Conservation (phyloP, 35 echinoderm and acorn worm species). For the Stichopus chloronotus region DNA sequence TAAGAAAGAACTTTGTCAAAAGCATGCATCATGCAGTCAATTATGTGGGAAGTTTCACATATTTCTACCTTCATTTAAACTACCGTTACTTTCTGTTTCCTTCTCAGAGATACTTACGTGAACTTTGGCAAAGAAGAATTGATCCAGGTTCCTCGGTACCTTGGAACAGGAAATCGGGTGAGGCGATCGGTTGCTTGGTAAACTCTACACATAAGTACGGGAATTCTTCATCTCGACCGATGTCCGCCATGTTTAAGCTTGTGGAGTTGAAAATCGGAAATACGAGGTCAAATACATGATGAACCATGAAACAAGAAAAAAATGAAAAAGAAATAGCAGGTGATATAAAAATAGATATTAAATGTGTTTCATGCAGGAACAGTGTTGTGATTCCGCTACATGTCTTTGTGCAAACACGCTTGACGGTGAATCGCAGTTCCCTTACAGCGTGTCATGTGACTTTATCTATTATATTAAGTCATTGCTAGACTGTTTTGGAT, state of each 20-base stretch:
- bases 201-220: slow-evolving; percentile 46
- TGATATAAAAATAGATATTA: too few species aligned
- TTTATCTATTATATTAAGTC: too few species aligned
- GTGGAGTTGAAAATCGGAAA: neutral
- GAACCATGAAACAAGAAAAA: neutral
- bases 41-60: neutral
- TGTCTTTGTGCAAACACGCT: too few species aligned
- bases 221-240: neutral
- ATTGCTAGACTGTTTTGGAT: too few species aligned
- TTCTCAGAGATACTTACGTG: neutral
- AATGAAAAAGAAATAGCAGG: too few species aligned
- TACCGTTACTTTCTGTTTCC: neutral
- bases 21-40: neutral
- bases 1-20: neutral
- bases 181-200: neutral
- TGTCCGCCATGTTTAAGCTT: slow-evolving; percentile 21
- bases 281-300: neutral
- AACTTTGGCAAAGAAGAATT: neutral
- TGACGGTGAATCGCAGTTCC: too few species aligned
- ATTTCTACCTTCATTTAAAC: neutral
- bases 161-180: slow-evolving; percentile 16
- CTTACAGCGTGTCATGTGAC: too few species aligned
- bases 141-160: neutral
- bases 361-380: too few species aligned
- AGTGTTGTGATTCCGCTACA: too few species aligned